Base-by-base conservation (phyloP, 2,888 invertebrate genomes). In the Exephanes ischioxanthus region DNA sequence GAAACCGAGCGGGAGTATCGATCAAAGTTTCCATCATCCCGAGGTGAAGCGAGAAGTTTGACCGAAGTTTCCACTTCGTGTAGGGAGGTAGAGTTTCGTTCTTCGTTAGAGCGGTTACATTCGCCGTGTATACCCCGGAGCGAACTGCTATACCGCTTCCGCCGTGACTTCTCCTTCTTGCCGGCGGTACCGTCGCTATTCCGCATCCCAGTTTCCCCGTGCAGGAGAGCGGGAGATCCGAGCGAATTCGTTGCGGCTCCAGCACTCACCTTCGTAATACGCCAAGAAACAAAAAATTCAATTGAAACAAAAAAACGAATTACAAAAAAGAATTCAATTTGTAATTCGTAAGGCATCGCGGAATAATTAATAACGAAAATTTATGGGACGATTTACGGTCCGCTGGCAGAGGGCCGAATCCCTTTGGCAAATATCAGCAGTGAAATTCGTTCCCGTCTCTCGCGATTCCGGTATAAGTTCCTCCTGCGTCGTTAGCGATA, bases 401-500 rank as follows among this genome's bases (percentile, higher is more conserved):
- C 16, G 3, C 16, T 48, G 45, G 45, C 45, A 16, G 45, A 48
- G 16, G 16, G 45, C 45, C 45, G 45, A 48, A 16, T 16, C 45
- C 45, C 16, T 48, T 16, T 48, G 45, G 16, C 45, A 58, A 58
- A 26, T 26, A 26, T 58, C 58, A 26, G 26, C 26, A 22, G 26
- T 4, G 19, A 58, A 14, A 22, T 26, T 22, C 22, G 22, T 22
- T 11, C 5, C 3, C 11, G 58, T 0, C 45, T 33, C 48, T 41
- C 22, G 41, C 19, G 22, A 30, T n/a, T 30, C 16, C 61, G 67
- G 75, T 61, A 26, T 33, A 33, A 63, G 53, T 73, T 80, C 71
- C 55, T 14, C 3, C n/a, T 48, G 68, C 80, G 77, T 73, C 71
- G 68, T 76, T 76, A 73, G 71, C 66, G 58, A 75, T 51, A 33